phyloP scores from a whole-genome alignment of 2,888 invertebrate genomes.

The Thelaira solivaga region DNA sequence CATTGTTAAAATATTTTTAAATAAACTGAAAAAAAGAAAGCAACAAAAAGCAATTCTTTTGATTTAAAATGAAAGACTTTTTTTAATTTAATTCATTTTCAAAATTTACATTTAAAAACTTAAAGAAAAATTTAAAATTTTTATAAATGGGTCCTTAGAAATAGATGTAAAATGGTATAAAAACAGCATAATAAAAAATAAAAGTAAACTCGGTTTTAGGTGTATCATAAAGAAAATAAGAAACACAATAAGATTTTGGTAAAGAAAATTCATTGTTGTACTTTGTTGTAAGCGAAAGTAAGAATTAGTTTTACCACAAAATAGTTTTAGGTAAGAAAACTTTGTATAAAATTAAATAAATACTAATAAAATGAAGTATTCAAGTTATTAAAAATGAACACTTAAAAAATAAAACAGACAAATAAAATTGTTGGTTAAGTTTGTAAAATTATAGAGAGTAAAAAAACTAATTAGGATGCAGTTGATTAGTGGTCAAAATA shows the following conservation, averaged over 20 bases:
- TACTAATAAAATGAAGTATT: neutral
- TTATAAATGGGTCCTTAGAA: neutral
- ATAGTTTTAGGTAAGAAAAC: conserved; percentile 22
- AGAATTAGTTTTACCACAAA: neutral
- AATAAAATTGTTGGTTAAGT: no score
- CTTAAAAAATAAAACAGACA: neutral
- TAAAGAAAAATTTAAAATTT: neutral
- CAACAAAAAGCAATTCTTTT: conserved; percentile 60
- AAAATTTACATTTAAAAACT: neutral
- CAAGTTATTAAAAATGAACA: neutral
- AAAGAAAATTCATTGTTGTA: conserved; percentile 20
- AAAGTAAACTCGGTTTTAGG: conserved; percentile 43
- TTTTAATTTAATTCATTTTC: neutral
- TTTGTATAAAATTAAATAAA: conserved; percentile 1
- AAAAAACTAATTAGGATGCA: no score
- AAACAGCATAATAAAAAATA: conserved; percentile 16
- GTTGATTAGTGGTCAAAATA: no score
- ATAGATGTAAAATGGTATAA: neutral
- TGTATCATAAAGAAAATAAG: no score
- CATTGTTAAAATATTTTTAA: conserved; percentile 59
- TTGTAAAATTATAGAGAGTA: no score
- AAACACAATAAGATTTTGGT: no score
- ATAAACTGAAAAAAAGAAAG: conserved; percentile 39
- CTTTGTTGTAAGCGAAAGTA: conserved; percentile 51
- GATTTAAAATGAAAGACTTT: conserved; percentile 24